Base-by-base conservation (phyloP, 1,140 invertebrate genomes). In the Planococcus citri region DNA sequence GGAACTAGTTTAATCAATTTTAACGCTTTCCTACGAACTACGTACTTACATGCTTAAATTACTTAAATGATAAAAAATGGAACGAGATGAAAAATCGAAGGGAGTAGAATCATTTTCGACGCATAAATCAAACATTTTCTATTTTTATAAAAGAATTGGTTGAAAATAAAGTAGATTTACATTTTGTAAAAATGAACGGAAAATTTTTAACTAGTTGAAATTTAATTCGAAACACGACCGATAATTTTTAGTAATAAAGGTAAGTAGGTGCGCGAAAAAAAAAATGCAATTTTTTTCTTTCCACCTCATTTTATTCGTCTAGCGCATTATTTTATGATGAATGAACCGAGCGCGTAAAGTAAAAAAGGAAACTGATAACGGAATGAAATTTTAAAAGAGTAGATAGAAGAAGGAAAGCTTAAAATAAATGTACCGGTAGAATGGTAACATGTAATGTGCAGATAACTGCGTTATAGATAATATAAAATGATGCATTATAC, bases 341-440 rank as follows among this genome's bases (percentile, higher is more conserved):
- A 64, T 64, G 60, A 64, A 27, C 21, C 21, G 25, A 24, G 25
- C 21, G 60, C 22, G 60, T 25, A 64, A 27, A 27, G 60, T 64
- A 27, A 64, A 27, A 64, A 64, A 64, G 60, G 60, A 64, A 64
- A 64, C 60, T 64, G 60, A 64, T 64, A 64, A 64, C 60, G 22
- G 25, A 64, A 64, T 64, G 60, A 64, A 64, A 64, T 64, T 64
- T 64, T 64, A 64, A 64, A 64, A 64, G 60, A 64, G 60, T 25
- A 64, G 25, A 64, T 24, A 64, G 60, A 27, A 64, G 60, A 64
- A 64, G 25, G 60, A 64, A 64, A 64, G 60, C 60, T 64, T 64
- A 64, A 64, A 64, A 64, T 64, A 64, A 64, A 64, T 64, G 60
- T 64, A 64, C 60, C 60, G 60, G 60, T 64, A 64, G 60, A 64